Evolutionary conservation across 2,888 invertebrate genomes (phyloP), one percentile per base, ranked within the genome.

Genomic region (Plagiodera versicolora): DNA sequence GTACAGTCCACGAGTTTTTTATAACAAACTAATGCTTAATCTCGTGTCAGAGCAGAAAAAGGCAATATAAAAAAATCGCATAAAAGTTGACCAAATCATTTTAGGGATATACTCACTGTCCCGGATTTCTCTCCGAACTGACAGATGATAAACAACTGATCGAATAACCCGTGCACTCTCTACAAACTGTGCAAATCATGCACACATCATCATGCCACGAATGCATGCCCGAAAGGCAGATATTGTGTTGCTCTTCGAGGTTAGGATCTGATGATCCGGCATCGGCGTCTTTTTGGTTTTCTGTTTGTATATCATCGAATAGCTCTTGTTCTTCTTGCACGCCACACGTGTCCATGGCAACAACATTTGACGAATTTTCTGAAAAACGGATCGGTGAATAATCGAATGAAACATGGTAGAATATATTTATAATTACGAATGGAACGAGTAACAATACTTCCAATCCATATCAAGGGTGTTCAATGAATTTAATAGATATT

Each of bases 101-200:
- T n/a, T n/a, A n/a, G n/a, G n/a, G 3, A 16, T 28, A 50, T 14
- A 87, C 92, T 88, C 79, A 94, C 92, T 91, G 88, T 77, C 93
- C 93, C n/a, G 92, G 89, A 76, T 91, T 86, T 66, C 95, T 84
- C 72, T 93, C 91, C 0, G 91, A 87, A 69, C 90, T 81, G 73
- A 89, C 86, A 56, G 89, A 89, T 60, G 78, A 79, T 50, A 92
- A 83, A 78, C 95, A 96, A 51, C 89, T 88, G 67, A 89, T 88
- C 51, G 93, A 92, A 78, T 95, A 95, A 1, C 96, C 97, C 0
- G 97, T 97, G 76, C 98, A 98, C 77, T 96, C 93, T 8, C 91
- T 86, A 76, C 98, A 98, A 58, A 92, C 85, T 1, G 92, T 90
- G 79, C 98, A 98, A 46, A 95, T 87, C 86, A 94, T 92, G 74